phyloP scores from a whole-genome alignment of 2,113 vertebrate genomes.

The Ophthalmolycus amberensis region DNA sequence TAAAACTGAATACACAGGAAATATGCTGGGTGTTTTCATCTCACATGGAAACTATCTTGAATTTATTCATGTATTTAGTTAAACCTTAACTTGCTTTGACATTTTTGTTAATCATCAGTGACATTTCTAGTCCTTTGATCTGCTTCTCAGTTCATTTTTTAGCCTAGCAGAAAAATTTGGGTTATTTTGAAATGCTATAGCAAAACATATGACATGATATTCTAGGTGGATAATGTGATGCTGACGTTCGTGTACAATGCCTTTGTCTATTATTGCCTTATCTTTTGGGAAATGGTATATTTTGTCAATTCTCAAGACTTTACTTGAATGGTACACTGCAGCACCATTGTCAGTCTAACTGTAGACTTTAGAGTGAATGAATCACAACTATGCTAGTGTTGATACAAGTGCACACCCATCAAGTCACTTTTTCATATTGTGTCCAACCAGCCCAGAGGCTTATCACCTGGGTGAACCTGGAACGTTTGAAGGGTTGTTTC shows the following conservation, averaged over 20 bases:
- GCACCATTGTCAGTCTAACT: neutral
- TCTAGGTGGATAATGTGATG: neutral
- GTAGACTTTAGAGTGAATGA: neutral
- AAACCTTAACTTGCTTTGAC: neutral
- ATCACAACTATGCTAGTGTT: neutral
- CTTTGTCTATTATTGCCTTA: neutral
- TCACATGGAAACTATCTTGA: neutral
- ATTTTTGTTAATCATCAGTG: neutral
- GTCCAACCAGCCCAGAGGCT: neutral
- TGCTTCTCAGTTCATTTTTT: neutral
- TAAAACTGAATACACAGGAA: neutral
- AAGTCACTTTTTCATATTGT: neutral
- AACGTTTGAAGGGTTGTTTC: neutral
- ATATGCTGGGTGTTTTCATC: neutral
- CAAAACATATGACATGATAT: neutral
- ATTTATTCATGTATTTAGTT: neutral
- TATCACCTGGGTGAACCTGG: slow-evolving; percentile 14
- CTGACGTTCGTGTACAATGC: neutral
- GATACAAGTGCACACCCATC: slow-evolving; percentile 5
- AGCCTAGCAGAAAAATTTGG: neutral
- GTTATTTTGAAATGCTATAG: neutral
- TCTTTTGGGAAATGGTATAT: neutral
- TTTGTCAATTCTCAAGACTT: neutral
- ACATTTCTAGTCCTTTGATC: neutral
- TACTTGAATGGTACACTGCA: neutral